Base-by-base conservation (phyloP, 2,797 vertebrate genomes). In the Falco rusticolus region DNA sequence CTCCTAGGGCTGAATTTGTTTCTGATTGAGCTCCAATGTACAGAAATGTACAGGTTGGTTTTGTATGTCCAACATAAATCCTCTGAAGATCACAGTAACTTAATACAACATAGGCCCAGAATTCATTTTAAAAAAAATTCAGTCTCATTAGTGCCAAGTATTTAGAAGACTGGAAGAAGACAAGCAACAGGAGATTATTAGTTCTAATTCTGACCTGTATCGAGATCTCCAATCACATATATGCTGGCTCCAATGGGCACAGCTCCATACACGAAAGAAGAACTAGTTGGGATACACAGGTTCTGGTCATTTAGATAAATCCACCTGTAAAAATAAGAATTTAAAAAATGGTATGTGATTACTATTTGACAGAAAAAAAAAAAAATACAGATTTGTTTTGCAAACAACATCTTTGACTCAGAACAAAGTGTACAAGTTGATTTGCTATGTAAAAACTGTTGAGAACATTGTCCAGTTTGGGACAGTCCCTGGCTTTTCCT, bases 161-260 rank as follows among this genome's bases (percentile, higher is more conserved):
- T 37, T 57, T 22, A 77, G 54, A 69, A 48, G 39, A 56, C 10
- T 57, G 16, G n/a, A 91, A 84, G 43, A 41, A 47, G 71, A 72
- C 16, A 87, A 70, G 45, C 48, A 39, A 15, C 8, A 66, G 60
- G 48, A 92, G 25, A 20, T 70, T 68, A 65, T 57, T 20, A 64
- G 66, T n/a, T 82, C n/a, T 48, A 12, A 5, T 41, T 69, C 98
- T 97, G 75, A 99, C 99, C 99, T 87, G 99, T 99, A 96, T 99
- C 99, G 11, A 99, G 98, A 96, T 99, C 99, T 92, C 99, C 99
- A 51, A 99, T 99, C n/a, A 99, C 99, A 12, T 99, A 99, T 97
- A 99, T 98, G 94, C 99, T 99, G 90, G 99, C 99, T 84, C 99
- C 99, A 15, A 99, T 99, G 45, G 99, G 98, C 56, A 99, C 99